Base-by-base conservation (phyloP, 1,140 invertebrate species). In the Calycopis cecrops region DNA sequence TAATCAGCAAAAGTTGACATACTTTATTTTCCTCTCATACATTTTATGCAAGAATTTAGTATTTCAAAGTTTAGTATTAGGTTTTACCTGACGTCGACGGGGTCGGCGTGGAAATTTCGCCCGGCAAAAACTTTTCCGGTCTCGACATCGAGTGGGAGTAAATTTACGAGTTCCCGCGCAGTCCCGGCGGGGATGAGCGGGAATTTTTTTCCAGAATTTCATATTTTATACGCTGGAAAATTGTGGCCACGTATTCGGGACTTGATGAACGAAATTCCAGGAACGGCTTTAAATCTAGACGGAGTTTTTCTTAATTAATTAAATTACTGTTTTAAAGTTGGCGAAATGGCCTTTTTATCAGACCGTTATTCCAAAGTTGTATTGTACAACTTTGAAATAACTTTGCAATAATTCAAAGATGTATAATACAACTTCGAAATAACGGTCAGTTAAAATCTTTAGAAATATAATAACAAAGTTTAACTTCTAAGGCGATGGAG, bases 171-270 rank as follows among this genome's bases (percentile, higher is more conserved):
- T 63, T 60, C 17, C 21, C 47, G 48, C 49, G 57, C 59, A 54
- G 49, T 57, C 62, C 63, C 59, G 59, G 60, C 52, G 47, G 51
- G 55, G 68, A 69, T 65, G 66, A 67, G 57, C 59, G 65, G 55
- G 62, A 64, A 66, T 62, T 69, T 64, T 65, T 52, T 55, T 53
- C 52, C 52, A 57, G 48, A 69, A 62, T 69, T 69, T 65, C 65
- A 68, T 65, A 68, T 62, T 68, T 69, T 63, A 60, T 59, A 57
- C 49, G 48, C 54, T 50, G 37, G 47, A 60, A 59, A 52, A 51
- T 35, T 35, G 51, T 34, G 34, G 58, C 33, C 52, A 34, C 52
- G 55, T 55, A 64, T 60, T 55, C 33, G 44, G 37, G 47, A 61
- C 35, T 57, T 63, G 62, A 65, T 61, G 56, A 65, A 53, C 55